Evolutionary conservation across 2,113 vertebrate genomes (phyloP), one percentile per base, ranked within the genome.

Genomic region (Hyperoodon ampullatus): DNA sequence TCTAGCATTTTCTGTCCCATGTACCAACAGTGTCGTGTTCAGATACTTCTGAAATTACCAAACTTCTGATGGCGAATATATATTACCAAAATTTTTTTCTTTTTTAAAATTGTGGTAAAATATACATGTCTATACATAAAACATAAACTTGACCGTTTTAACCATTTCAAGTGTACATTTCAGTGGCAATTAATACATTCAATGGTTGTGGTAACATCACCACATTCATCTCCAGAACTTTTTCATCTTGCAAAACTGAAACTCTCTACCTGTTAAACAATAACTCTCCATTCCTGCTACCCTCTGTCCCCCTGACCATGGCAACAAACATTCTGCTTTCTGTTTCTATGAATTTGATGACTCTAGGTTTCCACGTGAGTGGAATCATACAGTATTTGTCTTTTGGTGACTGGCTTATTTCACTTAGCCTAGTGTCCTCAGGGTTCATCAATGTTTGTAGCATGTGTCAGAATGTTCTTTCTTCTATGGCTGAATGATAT

Each of bases 281-380:
- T 18, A 35, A 55, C 3, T 61, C 53, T 42, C 47, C 12, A 18
- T 50, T 66, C 33, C 19, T 24, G 33, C 50, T 23, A 14, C 11
- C 3, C 19, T 7, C 5, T 10, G 12, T 0, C 1, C 8, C 58
- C 2, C 2, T 1, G 0, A 23, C 42, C 53, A 53, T 16, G 3
- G 23, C 33, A 50, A 30, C 42, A 33, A 33, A 14, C 23, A 3
- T 53, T 16, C 18, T 50, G 8, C 28, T 78, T 71, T 74, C 23
- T 61, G 16, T 50, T 11, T 75, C 28, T 91, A 3, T 80, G 50
- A 28, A 70, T 75, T 71, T 42, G 30, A 39, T 15, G 33, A 14
- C 7, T 61, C 44, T 47, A n/a, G 12, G 33, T n/a, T 65, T 35
- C 47, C 35, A 72, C 3, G 5, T 9, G 53, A 61, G 7, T 55